Base-by-base conservation (phyloP, 2,797 vertebrate genomes). In the Danio albolineatus region DNA sequence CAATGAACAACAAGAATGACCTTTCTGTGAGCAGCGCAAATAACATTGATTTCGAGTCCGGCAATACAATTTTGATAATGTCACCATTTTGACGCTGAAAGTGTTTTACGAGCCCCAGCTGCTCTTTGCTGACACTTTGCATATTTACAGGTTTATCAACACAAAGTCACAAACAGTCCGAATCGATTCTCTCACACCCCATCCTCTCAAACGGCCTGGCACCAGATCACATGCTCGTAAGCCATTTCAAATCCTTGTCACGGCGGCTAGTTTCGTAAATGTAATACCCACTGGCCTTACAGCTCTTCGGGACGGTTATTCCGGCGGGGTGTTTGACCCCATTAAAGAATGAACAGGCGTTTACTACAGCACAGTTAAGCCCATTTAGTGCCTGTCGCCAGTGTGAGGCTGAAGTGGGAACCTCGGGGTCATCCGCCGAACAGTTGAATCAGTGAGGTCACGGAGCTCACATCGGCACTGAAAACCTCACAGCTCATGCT, bases 11-110 rank as follows among this genome's bases (percentile, higher is more conserved):
- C 73, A 73, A 83, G 67, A 82, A 17, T 70, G 56, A 16, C 28
- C 17, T 66, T 72, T 44, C 49, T 13, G 60, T 79, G 65, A 81
- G 60, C 72, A 73, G 73, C 78, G 84, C 82, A 79, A 88, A 83
- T 84, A 66, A 78, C 79, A 87, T 83, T 82, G 83, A 88, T 90
- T 85, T 77, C 48, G 46, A 82, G 73, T 73, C 8, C 80, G 49
- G 19, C 66, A 71, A 51, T 83, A 44, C 69, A 80, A 73, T 82
- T 78, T 81, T 80, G 71, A 85, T 86, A 80, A 85, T 83, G 78
- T 80, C 83, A 83, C 67, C 59, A 48, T 74, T 85, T 79, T 69
- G 74, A 83, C 51, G 51, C 46, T 28, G 41, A 80, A 80, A 57
- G 57, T 65, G 64, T 76, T 66, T 76, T 64, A 53, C 67, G 69